phyloP scores from a whole-genome alignment of 2,888 invertebrate species.

The Drosophila leonis region DNA sequence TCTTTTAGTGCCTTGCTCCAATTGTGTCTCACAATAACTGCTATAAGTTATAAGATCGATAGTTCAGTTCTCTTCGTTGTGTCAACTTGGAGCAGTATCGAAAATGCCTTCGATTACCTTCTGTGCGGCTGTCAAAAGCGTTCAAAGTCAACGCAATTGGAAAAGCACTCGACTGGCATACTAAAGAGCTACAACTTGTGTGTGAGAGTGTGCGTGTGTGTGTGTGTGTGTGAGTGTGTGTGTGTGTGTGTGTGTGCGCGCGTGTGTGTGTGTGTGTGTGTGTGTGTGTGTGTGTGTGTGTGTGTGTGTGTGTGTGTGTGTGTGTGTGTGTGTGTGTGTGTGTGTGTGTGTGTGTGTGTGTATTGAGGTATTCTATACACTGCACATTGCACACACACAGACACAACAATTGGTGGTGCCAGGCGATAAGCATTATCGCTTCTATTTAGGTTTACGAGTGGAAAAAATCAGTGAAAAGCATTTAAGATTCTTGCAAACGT shows the following conservation, averaged over 20 bases:
- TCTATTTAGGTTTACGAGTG: conserved; percentile 26
- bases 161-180: conserved; percentile 52
- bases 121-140: conserved; percentile 43
- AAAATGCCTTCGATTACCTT: conserved; percentile 30
- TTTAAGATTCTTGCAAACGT: not conserved
- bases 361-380: too few species aligned
- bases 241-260: not conserved
- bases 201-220: not conserved
- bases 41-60: not conserved
- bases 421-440: conserved; percentile 24
- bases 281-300: too few species aligned
- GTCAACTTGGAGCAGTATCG: conserved; percentile 27
- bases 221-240: conserved; percentile 3
- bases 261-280: too few species aligned
- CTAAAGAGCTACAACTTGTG: conserved; percentile 36
- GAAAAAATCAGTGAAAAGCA: conserved; percentile 4
- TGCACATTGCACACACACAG: too few species aligned
- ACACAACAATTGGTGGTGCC: conserved; percentile 20
- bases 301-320: too few species aligned
- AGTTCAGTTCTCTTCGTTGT: conserved; percentile 15
- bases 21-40: not conserved
- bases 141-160: conserved; percentile 64
- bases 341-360: conserved; percentile 6
- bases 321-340: not conserved
- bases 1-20: not conserved